phyloP scores from a whole-genome alignment of 2,113 vertebrate species.

The Electrona antarctica region DNA sequence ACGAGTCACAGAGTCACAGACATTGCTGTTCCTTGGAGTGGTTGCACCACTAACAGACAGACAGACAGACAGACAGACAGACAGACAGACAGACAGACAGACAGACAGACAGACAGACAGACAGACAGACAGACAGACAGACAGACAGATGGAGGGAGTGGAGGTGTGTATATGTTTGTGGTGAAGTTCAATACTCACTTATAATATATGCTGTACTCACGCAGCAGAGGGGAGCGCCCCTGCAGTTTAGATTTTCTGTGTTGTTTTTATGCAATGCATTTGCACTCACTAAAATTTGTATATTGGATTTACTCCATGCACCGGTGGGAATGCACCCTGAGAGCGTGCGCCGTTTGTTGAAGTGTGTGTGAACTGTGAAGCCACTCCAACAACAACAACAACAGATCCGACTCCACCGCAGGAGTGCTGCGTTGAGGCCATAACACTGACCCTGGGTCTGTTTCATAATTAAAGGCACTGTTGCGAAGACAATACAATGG shows the following conservation, averaged over 20 bases:
- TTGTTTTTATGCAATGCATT: constrained; percentile 51
- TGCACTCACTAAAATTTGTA: constrained; percentile 62
- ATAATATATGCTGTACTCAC: constrained; percentile 7
- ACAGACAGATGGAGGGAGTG: constrained; percentile 5
- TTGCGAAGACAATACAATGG: too few species aligned
- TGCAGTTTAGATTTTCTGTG: constrained; percentile 54
- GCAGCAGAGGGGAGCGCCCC: constrained; percentile 31
- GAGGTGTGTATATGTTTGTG: constrained; percentile 19
- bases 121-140: neutral
- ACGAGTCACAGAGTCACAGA: too few species aligned
- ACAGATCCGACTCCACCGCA: too few species aligned
- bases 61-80: neutral
- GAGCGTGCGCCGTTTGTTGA: constrained; percentile 47
- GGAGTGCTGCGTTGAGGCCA: too few species aligned
- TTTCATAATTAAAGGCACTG: too few species aligned
- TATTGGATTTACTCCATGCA: constrained; percentile 54
- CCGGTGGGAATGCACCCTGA: constrained; percentile 41
- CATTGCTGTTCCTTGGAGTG: too few species aligned
- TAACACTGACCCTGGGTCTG: too few species aligned
- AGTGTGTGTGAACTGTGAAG: neutral
- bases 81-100: neutral
- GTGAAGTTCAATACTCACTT: constrained; percentile 54
- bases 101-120: neutral
- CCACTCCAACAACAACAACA: too few species aligned
- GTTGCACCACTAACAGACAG: too few species aligned